A percentile compares a stretch with the other conserved stretches of the same genome.
Conservation (phyloP, 92 coral and sea anemone genomes). For the Phenganax subtilis region DNA sequence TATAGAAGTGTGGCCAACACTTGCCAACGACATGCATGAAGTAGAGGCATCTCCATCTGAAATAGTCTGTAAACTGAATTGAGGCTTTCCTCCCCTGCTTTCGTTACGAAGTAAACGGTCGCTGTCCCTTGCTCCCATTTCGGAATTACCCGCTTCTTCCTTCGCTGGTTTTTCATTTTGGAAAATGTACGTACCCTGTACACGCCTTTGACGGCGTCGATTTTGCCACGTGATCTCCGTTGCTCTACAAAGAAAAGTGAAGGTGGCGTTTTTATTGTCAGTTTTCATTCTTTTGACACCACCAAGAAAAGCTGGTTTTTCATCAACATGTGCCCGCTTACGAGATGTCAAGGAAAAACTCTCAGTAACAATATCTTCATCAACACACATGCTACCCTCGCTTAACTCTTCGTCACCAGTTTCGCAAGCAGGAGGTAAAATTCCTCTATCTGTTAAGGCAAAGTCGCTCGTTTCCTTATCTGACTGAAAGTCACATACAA, state of each 20-base stretch:
- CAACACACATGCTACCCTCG: not conserved
- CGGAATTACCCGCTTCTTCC: not conserved
- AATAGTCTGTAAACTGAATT: not conserved
- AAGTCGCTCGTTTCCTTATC: not conserved
- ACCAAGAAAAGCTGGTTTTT: not conserved
- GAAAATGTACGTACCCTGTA: not conserved
- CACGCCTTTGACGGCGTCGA: slow-evolving; percentile 34
- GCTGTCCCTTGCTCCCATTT: not conserved
- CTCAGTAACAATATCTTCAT: not conserved
- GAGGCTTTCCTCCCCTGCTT: not conserved
- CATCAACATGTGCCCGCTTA: slow-evolving; percentile 26
- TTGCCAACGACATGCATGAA: not conserved
- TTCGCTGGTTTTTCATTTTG: not conserved
- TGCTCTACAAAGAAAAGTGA: slow-evolving; percentile 20
- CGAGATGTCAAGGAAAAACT: not conserved
- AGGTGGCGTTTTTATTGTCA: slow-evolving; percentile 2
- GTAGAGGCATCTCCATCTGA: not conserved
- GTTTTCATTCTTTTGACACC: slow-evolving; percentile 18
- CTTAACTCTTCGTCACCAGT: not conserved
- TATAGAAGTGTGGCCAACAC: not conserved
- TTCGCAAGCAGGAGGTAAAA: not conserved
- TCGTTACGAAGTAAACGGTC: not conserved
- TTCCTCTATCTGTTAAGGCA: not conserved
- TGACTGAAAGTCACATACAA: slow-evolving; percentile 22
- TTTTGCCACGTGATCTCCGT: slow-evolving; percentile 32